A percentile compares a stretch with the other conserved stretches of the same genome.
These are phyloP conservation scores for Hepsetus odoe DNA, from an alignment of 2,113 vertebrate genomes.

Conservation along the genomic window DNA sequence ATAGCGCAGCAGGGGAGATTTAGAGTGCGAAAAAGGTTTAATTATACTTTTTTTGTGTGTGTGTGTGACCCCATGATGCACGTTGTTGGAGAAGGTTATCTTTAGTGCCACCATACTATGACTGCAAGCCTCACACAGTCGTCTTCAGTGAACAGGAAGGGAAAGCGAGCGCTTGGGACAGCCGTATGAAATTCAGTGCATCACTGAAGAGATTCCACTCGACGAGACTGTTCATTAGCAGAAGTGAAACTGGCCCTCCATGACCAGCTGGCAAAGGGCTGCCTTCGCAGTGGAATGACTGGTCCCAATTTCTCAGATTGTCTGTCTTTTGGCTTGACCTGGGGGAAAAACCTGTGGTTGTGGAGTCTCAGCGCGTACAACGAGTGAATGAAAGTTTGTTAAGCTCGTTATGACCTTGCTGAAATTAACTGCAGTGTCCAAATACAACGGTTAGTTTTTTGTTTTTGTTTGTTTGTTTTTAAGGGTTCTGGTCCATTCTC, in stretches of 20 bases:
- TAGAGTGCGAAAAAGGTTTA: not conserved
- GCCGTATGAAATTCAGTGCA: constrained; percentile 59
- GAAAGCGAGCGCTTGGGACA: not conserved
- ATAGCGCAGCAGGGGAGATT: not conserved
- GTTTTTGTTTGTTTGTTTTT: too few relatives aligned
- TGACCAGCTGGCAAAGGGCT: constrained; percentile 53
- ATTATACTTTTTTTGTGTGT: not conserved
- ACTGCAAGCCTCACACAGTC: not conserved
- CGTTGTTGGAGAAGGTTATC: not conserved
- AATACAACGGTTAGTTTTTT: too few relatives aligned
- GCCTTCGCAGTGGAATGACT: constrained; percentile 2
- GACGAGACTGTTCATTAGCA: constrained; percentile 52
- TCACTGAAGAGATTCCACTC: constrained; percentile 49
- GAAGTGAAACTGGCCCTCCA: constrained; percentile 58
- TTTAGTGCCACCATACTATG: not conserved
- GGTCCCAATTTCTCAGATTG: constrained; percentile 47
- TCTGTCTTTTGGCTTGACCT: constrained; percentile 3
- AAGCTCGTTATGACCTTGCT: too few relatives aligned
- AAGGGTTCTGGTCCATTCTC: too few relatives aligned
- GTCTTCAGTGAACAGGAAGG: not conserved
- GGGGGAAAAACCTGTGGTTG: not conserved
- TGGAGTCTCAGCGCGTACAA: not conserved
- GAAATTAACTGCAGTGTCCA: too few relatives aligned
- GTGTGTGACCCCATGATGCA: not conserved
- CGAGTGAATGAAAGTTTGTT: too few relatives aligned